These are phyloP conservation scores for Argyresthia albistria DNA, from an alignment of 2,888 invertebrate species.

Conservation along the genomic window DNA sequence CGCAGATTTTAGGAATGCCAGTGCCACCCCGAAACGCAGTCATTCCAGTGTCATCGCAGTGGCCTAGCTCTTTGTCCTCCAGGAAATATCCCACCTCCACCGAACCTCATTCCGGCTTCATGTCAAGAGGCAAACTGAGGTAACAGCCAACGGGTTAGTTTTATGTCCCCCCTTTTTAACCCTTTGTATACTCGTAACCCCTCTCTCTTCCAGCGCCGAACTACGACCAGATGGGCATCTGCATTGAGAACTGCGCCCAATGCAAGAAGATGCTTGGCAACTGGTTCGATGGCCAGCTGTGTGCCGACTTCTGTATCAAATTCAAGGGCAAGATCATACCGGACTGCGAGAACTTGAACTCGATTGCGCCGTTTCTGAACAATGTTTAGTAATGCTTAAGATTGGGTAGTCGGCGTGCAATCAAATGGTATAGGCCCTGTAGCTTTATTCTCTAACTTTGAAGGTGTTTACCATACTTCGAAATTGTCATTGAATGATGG, in stretches of 20 bases:
- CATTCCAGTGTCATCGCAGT: too few species aligned
- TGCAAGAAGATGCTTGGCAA: conserved; percentile 91
- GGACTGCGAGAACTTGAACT: conserved; percentile 86
- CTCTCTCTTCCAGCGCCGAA: conserved; percentile 41
- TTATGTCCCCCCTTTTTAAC: too few species aligned
- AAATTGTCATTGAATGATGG: too few species aligned
- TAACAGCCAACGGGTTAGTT: too few species aligned
- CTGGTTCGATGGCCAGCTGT: conserved; percentile 89
- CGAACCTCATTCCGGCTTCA: too few species aligned
- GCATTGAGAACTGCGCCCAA: conserved; percentile 90
- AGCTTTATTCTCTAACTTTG: too few species aligned
- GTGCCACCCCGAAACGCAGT: too few species aligned
- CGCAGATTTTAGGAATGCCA: too few species aligned
- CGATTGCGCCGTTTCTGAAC: conserved; percentile 84
- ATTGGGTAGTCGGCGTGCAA: not conserved
- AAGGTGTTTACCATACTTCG: too few species aligned
- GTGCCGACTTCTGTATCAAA: conserved; percentile 88
- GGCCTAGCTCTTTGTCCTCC: too few species aligned
- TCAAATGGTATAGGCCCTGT: not conserved
- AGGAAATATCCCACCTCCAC: too few species aligned
- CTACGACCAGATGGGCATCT: conserved; percentile 76
- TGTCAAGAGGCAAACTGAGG: too few species aligned
- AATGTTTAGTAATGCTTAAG: conserved; percentile 30
- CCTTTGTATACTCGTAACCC: not conserved
- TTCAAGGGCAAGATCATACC: conserved; percentile 88